These are phyloP conservation scores for Bombus huntii DNA, from an alignment of 1,140 invertebrate genomes.

Conservation along the genomic window DNA sequence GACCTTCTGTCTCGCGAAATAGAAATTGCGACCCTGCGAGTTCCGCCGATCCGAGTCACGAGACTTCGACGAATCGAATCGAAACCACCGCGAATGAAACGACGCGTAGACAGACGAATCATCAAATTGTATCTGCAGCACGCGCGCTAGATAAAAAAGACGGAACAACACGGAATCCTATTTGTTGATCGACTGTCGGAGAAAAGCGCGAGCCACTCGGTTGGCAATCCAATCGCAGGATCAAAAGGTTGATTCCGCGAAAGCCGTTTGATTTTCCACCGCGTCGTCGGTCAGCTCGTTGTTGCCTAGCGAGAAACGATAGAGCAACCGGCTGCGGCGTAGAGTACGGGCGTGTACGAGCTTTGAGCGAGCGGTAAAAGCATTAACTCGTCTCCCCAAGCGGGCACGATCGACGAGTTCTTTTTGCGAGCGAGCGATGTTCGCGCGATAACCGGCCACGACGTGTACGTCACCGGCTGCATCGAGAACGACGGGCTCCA, in stretches of 20 bases:
- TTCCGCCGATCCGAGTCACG: background rate
- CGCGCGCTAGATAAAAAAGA: too few relatives aligned
- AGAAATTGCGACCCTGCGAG: too few relatives aligned
- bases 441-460: slow-evolving; percentile 27
- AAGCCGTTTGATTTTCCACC: slow-evolving; percentile 20
- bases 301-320: background rate
- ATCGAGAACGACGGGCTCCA: background rate
- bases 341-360: background rate
- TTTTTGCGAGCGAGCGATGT: too few relatives aligned
- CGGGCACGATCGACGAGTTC: slow-evolving; percentile 9
- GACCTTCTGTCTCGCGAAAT: too few relatives aligned
- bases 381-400: slow-evolving; percentile 27
- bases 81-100: too few relatives aligned
- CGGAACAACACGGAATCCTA: background rate
- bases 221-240: slow-evolving; percentile 29
- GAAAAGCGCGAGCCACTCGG: slow-evolving; percentile 11
- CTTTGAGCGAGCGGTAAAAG: slow-evolving; percentile 28
- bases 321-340: background rate
- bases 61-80: background rate
- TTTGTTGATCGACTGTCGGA: background rate
- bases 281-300: background rate
- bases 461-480: slow-evolving; percentile 15
- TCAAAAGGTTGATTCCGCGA: slow-evolving; percentile 26
- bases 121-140: background rate
- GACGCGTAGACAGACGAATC: background rate